Base-by-base conservation (phyloP, 2,113 vertebrate genomes). In the Chaenogobius annularis region DNA sequence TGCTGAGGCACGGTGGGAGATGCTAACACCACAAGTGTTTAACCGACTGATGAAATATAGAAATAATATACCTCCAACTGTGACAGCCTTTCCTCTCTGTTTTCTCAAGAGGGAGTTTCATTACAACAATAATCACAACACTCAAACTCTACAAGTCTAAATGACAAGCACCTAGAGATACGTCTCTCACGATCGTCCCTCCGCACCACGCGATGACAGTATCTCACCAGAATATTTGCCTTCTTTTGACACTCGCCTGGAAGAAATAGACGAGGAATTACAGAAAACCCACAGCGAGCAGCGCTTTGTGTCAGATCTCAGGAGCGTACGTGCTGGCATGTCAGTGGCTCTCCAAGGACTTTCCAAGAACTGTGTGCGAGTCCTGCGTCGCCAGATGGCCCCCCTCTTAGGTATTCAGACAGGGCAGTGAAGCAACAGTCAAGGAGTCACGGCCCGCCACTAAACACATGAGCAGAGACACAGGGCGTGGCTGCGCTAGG, bases 331-430 rank as follows among this genome's bases (percentile, higher is more conserved):
- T 64, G 69, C 80, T 69, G 3, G 19, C 72, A 77, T 87, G 80
- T 75, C 73, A 6, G 72, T 63, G 73, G 79, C 81, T 78, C 62
- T 74, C 80, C 84, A 86, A 88, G 88, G 84, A 89, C 88, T 86
- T 85, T 72, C 77, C 80, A 77, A 88, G 85, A 84, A 87, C 84
- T 82, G 79, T 66, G 75, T 76, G 81, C 74, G 64, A 76, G 70
- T 84, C 79, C 81, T 73, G 72, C 59, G 65, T 65, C 78, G 70
- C 88, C 88, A 90, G 85, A 90, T 90, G 90, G 87, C 78, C 83
- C 78, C 72, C 78, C 73, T 89, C 79, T 90, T 82, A 85, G 82
- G 84, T 89, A 88, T 87, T 87, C 88, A 85, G 78, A 80, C 37
- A 63, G 83, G 66, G 69, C 79, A 73, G 77, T 48, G 64, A 70